Base-by-base conservation (phyloP, 1,140 invertebrate species). In the Akabosia matsudoensis region DNA sequence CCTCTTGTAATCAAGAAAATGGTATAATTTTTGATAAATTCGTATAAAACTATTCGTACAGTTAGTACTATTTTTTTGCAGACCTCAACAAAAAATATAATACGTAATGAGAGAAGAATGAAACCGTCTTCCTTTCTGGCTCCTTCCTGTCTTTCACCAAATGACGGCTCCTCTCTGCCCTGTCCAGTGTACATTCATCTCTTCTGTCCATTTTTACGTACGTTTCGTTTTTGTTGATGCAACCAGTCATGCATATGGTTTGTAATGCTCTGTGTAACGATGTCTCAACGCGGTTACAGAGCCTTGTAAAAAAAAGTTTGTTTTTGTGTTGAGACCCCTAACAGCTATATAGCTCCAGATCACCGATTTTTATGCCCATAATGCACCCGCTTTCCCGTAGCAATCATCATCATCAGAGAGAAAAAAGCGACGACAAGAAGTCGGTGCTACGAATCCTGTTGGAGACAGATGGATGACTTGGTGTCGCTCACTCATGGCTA, bases 101-200 rank as follows among this genome's bases (percentile, higher is more conserved):
- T 45, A 45, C 54, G 24, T 13, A 56, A 7, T 56, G 54, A 10
- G 22, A n/a, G n/a, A 30, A 67, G 31, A 28, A 67, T 24, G 31
- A 24, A 13, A 67, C 7, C 61, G 61, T 30, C 28, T 67, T 67
- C 61, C 61, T 67, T n/a, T 13, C 3, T 67, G 61, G 61, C 54
- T 67, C 61, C 61, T 67, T 67, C 61, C 61, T 67, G 61, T 67
- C 61, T 67, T 67, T 67, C 61, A 67, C 61, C 28, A 30, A 61
- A 67, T 14, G 14, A 67, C 28, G n/a, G 61, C 61, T 67, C 61
- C 13, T 30, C 28, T 2, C 7, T 67, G 61, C 31, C 28, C 61
- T 13, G 2, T 30, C 28, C 28, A 30, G 37, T 45, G 18, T 31
- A 30, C 13, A 67, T 10, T 1, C n/a, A 67, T 67, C 24, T 28